Conservation (phyloP, 1,140 invertebrate species). For the Nephotettix cincticeps region DNA sequence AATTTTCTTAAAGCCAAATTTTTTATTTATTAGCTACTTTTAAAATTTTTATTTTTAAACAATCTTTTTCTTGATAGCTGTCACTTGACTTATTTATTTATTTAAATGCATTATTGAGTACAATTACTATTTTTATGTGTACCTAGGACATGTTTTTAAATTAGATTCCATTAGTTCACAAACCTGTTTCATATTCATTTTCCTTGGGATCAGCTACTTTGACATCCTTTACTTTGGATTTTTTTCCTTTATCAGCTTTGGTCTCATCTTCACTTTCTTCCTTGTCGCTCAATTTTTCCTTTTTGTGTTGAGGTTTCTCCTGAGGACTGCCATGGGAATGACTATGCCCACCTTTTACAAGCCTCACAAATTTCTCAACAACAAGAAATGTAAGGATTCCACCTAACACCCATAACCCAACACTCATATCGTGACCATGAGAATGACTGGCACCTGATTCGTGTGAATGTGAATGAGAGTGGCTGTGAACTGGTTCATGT, state of each 20-base stretch:
- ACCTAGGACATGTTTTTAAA: slow-evolving; percentile 71
- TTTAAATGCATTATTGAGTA: no score
- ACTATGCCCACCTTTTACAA: slow-evolving; percentile 81
- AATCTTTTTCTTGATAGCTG: no score
- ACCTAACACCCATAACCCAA: slow-evolving; percentile 85
- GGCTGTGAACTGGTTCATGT: slow-evolving; percentile 54
- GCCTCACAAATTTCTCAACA: slow-evolving; percentile 89
- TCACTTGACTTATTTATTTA: no score
- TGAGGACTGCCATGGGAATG: slow-evolving; percentile 53
- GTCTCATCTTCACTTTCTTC: slow-evolving; percentile 29
- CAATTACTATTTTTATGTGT: no score
- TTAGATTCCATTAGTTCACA: not conserved
- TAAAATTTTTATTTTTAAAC: no score
- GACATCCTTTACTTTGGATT: slow-evolving; percentile 29
- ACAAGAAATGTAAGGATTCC: slow-evolving; percentile 91
- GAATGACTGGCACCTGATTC: no score
- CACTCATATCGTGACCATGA: slow-evolving; percentile 73
- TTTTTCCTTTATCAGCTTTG: not conserved
- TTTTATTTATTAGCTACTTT: no score
- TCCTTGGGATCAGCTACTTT: slow-evolving; percentile 33
- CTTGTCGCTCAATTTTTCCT: slow-evolving; percentile 39
- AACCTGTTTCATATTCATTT: not conserved
- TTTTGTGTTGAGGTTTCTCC: slow-evolving; percentile 32
- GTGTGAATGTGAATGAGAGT: slow-evolving; percentile 46
- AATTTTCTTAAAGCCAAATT: no score